Evolutionary conservation across 2,113 vertebrate species (phyloP), one percentile per base, ranked within the genome.

Genomic region (Orthonyx spaldingii): DNA sequence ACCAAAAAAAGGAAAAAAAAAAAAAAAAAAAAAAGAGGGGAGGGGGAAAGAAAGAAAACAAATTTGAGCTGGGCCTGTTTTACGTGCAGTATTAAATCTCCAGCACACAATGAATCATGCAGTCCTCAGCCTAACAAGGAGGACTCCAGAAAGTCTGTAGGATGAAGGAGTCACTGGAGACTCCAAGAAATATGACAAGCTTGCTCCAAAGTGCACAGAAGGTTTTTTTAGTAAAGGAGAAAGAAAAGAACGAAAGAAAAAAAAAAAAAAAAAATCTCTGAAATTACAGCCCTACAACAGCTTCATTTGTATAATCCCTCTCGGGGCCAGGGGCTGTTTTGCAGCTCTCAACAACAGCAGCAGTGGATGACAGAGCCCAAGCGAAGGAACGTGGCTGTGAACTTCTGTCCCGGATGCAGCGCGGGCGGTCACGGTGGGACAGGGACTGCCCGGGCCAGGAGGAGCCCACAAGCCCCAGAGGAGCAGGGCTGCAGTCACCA

Each of bases 91-190:
- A 63, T 95, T 95, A 94, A 96, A 92, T 93, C 95, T 95, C 96
- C 94, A 63, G 90, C 95, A 85, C 96, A 90, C 95, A 91, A 70
- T 86, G 96, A 95, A 92, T 94, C 95, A 78, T 32, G 50, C 63
- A 65, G 74, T 70, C 64, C 89, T 90, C 21, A 16, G 35, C 52
- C 96, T 94, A 93, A 97, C 79, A 49, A 94, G 95, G 92, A 81
- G 37, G 93, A 97, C 96, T 97, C 97, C 89, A 78, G 87, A 80
- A 95, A 97, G 96, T 97, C 97, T 97, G 96, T 94, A 85, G 90
- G 55, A 90, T 32, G 78, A 57, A 87, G 93, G 74, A 89, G 95
- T 66, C 95, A 85, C 84, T 87, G 71, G 90, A 96, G 96, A 96
- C 59, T 57, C 82, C 12, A 82, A 90, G 94, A 93, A 94, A 85